A percentile compares a stretch with the other conserved stretches of the same genome.
Evolutionary conservation across 2,113 vertebrate species (phyloP).

Genomic region (Callaeas wilsoni): DNA sequence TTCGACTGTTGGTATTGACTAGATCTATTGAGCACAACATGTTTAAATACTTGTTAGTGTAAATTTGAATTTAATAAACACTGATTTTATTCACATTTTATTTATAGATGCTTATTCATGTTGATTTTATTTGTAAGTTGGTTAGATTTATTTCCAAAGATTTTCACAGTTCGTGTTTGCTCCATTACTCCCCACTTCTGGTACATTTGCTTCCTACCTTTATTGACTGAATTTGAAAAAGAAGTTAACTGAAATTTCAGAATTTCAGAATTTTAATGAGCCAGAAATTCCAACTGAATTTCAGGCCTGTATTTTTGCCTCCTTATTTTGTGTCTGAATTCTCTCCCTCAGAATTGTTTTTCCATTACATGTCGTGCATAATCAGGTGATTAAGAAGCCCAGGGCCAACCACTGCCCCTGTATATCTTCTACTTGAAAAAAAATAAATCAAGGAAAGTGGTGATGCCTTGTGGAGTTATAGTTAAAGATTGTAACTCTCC

Average conservation of each 20-base stretch:
- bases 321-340: neutral
- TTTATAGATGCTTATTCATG: neutral
- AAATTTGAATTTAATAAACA: neutral
- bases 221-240: neutral
- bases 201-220: neutral
- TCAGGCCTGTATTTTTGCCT: neutral
- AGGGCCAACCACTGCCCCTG: neutral
- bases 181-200: neutral
- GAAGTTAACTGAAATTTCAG: neutral
- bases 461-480: fast-evolving
- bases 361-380: neutral
- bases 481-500: neutral
- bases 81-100: neutral
- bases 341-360: neutral
- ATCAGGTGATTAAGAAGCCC: neutral
- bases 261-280: neutral
- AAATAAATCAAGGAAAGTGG: neutral
- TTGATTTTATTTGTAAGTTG: neutral
- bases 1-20: neutral
- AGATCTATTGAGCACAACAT: neutral
- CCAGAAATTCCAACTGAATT: neutral
- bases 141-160: neutral
- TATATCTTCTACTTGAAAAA: neutral
- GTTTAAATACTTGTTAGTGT: neutral
- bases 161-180: neutral